These are phyloP conservation scores for Ciona savignyi DNA, from an alignment of 23 tunicate species.

Conservation along the genomic window DNA sequence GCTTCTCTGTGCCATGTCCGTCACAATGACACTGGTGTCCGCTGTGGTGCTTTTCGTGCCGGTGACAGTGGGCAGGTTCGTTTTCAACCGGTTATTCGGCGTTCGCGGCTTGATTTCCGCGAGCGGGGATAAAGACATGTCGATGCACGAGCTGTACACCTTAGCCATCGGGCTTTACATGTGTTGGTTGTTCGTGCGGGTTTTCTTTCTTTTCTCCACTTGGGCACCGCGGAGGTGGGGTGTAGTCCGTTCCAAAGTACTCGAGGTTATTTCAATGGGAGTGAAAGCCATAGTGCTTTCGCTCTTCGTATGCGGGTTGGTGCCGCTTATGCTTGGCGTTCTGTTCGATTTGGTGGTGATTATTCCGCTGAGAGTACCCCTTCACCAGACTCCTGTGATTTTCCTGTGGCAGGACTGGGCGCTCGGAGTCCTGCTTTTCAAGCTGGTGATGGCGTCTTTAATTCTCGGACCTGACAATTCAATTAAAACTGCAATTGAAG, in stretches of 20 bases:
- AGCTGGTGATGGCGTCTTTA: constrained; percentile 20
- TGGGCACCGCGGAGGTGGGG: constrained; percentile 50
- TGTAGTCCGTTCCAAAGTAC: constrained; percentile 15
- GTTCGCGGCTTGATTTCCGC: background rate
- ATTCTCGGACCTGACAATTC: constrained; percentile 45
- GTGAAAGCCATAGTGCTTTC: constrained; percentile 20
- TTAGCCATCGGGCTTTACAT: constrained; percentile 51
- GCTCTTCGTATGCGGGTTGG: constrained; percentile 17
- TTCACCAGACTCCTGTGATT: constrained; percentile 56
- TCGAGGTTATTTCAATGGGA: constrained; percentile 9
- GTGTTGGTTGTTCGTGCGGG: constrained; percentile 35
- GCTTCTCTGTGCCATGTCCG: constrained; percentile 12
- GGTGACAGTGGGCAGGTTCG: constrained; percentile 34
- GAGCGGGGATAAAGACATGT: background rate
- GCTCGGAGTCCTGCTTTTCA: constrained; percentile 36
- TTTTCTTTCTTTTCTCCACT: constrained; percentile 9
- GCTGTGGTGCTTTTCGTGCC: constrained; percentile 27
- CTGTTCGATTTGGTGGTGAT: constrained; percentile 48
- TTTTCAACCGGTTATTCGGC: constrained; percentile 20
- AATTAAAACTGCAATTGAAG: constrained; percentile 45
- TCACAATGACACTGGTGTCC: constrained; percentile 18
- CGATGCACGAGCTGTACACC: constrained; percentile 60
- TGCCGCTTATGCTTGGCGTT: constrained; percentile 57
- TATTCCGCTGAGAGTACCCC: constrained; percentile 57
- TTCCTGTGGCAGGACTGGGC: constrained; percentile 86